These are phyloP conservation scores for Sarotherodon lohbergeri DNA, from an alignment of 2,113 vertebrate genomes.

Conservation along the genomic window DNA sequence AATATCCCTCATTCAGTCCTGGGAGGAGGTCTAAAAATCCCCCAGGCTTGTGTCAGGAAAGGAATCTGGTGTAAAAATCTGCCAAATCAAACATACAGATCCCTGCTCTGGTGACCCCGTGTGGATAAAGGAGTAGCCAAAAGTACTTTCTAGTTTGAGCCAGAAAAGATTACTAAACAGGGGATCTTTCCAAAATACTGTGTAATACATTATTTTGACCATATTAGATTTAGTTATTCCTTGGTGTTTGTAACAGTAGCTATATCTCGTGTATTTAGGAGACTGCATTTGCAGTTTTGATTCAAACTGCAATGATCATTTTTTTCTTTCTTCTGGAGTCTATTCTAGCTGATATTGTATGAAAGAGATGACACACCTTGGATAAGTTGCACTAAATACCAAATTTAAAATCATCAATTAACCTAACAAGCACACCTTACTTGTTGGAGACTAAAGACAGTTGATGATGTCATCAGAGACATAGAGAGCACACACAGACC, in stretches of 20 bases:
- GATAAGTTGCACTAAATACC: background rate
- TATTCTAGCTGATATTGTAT: rapidly evolving
- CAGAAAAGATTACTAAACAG: background rate
- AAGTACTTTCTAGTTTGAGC: background rate
- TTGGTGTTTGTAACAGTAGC: rapidly evolving
- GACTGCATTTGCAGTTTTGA: background rate
- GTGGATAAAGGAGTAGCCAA: background rate
- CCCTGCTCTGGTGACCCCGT: background rate
- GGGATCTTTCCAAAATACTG: background rate
- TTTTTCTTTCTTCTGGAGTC: background rate
- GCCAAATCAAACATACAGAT: background rate
- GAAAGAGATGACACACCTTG: background rate
- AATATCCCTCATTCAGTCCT: background rate
- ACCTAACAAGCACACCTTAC: rapidly evolving
- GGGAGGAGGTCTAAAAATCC: background rate
- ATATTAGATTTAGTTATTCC: background rate
- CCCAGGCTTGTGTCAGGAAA: background rate
- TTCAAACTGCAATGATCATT: rapidly evolving
- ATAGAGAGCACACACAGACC: rapidly evolving
- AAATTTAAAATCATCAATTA: background rate
- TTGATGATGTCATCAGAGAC: background rate
- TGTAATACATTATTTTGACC: background rate
- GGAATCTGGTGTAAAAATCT: background rate
- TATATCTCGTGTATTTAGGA: rapidly evolving
- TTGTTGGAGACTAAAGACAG: background rate